phyloP scores from a whole-genome alignment of 2,888 invertebrate species.

The Limnephilus marmoratus region DNA sequence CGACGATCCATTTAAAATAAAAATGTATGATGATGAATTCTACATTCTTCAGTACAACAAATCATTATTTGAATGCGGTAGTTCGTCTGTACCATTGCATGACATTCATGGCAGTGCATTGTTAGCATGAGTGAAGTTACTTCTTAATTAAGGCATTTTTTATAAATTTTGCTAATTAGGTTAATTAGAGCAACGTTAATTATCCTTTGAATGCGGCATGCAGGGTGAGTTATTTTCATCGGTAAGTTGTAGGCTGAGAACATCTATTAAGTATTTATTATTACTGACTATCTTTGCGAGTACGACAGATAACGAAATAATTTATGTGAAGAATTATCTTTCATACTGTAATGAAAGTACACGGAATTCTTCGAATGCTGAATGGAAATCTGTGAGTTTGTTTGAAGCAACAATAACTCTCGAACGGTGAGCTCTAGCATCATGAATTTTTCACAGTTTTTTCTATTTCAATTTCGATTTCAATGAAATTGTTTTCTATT shows the following conservation, averaged over 20 bases:
- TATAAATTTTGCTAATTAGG: neutral
- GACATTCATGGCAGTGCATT: neutral
- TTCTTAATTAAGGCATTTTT: neutral
- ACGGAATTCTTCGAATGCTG: neutral
- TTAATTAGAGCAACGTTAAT: neutral
- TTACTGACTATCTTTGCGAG: neutral
- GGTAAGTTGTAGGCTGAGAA: neutral
- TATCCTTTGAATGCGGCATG: conserved; percentile 2
- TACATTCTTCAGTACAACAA: too few species aligned
- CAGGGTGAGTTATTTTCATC: neutral
- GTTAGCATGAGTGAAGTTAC: neutral
- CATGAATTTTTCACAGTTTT: neutral
- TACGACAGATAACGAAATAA: neutral
- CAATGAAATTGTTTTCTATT: neutral
- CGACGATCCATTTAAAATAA: too few species aligned
- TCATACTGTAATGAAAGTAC: neutral
- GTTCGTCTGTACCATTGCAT: neutral
- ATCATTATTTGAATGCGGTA: neutral
- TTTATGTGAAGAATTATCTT: neutral
- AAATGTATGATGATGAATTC: too few species aligned
- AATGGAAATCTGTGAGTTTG: neutral
- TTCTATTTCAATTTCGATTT: neutral
- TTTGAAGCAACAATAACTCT: neutral
- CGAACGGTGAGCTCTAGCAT: neutral
- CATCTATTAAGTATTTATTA: neutral